phyloP scores from a whole-genome alignment of 1,140 invertebrate genomes.

The Trachymyrmex cornetzi region DNA sequence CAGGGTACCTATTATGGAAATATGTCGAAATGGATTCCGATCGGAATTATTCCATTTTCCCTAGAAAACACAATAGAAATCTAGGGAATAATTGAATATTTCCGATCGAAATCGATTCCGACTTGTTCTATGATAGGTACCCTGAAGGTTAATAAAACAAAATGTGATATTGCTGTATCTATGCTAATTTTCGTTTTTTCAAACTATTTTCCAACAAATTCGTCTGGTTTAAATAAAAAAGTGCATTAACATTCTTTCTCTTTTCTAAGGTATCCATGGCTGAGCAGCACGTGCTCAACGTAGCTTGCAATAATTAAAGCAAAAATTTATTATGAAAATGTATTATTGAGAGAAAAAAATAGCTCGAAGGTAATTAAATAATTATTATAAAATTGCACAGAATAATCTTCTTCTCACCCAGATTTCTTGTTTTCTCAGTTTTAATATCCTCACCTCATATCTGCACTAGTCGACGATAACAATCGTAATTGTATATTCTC shows the following conservation, averaged over 20 bases:
- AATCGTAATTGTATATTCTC: constrained; percentile 1
- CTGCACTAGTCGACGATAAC: constrained; percentile 31
- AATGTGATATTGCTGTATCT: neutral
- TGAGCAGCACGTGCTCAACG: too few species aligned
- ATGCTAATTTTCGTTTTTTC: neutral
- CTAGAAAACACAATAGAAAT: too few species aligned
- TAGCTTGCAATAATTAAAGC: neutral
- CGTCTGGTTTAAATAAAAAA: neutral
- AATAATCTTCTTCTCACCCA: neutral
- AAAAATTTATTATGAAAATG: neutral
- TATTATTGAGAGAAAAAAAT: neutral
- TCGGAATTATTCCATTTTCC: too few species aligned
- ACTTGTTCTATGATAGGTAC: too few species aligned
- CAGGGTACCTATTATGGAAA: too few species aligned
- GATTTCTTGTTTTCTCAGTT: neutral
- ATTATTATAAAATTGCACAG: neutral
- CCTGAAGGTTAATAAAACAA: too few species aligned
- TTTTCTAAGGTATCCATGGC: neutral
- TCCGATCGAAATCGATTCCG: too few species aligned
- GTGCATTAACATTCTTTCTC: neutral
- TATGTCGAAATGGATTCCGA: too few species aligned
- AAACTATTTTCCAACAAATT: neutral
- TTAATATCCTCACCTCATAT: neutral
- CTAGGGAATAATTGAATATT: too few species aligned
- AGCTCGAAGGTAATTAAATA: neutral